phyloP scores from a whole-genome alignment of 2,113 vertebrate species.

The Neodon shergylaensis region DNA sequence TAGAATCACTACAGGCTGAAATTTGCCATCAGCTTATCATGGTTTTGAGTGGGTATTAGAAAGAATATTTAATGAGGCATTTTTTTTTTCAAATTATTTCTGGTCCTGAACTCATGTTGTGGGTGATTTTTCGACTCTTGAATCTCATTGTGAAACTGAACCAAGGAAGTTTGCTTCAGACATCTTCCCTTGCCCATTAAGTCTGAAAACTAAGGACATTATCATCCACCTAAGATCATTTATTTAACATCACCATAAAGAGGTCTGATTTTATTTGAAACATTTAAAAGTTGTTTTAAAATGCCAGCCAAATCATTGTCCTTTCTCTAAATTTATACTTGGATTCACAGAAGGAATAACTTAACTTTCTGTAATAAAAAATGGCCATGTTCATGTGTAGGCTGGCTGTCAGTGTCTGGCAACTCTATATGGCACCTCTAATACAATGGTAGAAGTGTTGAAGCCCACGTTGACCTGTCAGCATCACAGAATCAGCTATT shows the following conservation, averaged over 20 bases:
- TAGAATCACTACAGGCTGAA: not conserved
- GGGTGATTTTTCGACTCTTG: not conserved
- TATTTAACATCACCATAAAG: slow-evolving; percentile 33
- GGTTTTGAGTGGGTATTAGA: not conserved
- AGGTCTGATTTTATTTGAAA: slow-evolving; percentile 50
- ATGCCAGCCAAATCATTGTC: slow-evolving; percentile 54
- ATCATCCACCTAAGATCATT: not conserved
- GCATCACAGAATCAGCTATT: not conserved
- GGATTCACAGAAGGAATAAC: slow-evolving; percentile 31
- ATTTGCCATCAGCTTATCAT: not conserved
- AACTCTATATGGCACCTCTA: not conserved
- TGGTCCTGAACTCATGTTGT: not conserved
- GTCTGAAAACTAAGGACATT: not conserved
- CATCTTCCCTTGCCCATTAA: not conserved
- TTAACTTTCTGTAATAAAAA: slow-evolving; percentile 36
- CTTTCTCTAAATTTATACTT: slow-evolving; percentile 62
- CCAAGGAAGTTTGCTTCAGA: not conserved
- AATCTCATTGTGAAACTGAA: not conserved
- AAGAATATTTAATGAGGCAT: not conserved
- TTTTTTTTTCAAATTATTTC: not conserved
- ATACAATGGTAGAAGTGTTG: not conserved
- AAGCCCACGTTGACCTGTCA: not conserved
- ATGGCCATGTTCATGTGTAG: not conserved
- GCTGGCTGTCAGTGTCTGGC: not conserved
- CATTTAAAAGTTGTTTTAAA: slow-evolving; percentile 46